Evolutionary conservation across 2,797 vertebrate species (phyloP).

Genomic region (Acridotheres tristis): DNA sequence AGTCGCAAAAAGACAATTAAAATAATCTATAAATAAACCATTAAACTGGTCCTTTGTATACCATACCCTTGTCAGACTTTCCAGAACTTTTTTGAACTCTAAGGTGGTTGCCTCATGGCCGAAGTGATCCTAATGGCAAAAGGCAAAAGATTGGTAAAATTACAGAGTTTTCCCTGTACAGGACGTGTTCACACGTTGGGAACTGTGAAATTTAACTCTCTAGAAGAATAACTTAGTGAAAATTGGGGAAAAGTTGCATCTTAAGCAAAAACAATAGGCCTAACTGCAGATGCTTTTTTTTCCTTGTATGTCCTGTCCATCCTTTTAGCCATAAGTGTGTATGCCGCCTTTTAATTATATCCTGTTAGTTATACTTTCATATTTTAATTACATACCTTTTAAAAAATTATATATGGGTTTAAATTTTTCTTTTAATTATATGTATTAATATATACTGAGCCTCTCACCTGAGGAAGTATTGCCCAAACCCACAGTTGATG

Average conservation of each 20-base stretch:
- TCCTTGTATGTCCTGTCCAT: neutral
- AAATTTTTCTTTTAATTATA: neutral
- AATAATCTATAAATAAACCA: neutral
- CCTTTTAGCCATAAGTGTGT: neutral
- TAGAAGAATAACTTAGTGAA: neutral
- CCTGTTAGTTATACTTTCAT: neutral
- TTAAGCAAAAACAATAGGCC: neutral
- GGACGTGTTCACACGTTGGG: neutral
- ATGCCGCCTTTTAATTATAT: neutral
- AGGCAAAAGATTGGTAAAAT: neutral
- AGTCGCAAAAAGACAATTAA: neutral
- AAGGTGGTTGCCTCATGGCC: neutral
- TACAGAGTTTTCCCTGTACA: neutral
- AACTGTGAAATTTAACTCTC: neutral
- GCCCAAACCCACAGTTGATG: neutral
- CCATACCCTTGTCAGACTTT: neutral
- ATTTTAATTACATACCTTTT: neutral
- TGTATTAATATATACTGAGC: neutral
- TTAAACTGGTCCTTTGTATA: neutral
- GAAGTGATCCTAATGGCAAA: neutral
- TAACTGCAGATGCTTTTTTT: neutral
- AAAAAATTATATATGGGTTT: neutral
- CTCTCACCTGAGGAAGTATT: neutral
- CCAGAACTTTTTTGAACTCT: neutral
- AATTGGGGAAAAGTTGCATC: neutral